Evolutionary conservation across 1,140 invertebrate species (phyloP).

Genomic region (Eupeodes corollae): DNA sequence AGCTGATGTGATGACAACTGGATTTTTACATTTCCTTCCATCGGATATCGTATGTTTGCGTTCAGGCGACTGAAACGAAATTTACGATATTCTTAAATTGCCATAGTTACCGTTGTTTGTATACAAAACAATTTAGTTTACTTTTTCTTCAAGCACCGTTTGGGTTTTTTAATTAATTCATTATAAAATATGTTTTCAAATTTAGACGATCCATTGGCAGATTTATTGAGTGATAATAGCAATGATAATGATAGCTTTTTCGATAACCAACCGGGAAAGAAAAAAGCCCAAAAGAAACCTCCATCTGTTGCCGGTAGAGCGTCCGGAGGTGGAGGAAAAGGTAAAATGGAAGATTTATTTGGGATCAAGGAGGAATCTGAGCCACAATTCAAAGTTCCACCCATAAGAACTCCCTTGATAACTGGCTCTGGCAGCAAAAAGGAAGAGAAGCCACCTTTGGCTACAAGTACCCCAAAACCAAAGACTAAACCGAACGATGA

Average conservation of each 20-base stretch:
- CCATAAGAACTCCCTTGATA: not conserved
- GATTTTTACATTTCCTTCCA: no score
- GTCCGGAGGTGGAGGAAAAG: constrained; percentile 7
- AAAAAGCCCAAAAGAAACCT: constrained; percentile 13
- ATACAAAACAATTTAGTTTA: no score
- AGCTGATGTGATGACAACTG: no score
- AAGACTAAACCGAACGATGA: constrained; percentile 11
- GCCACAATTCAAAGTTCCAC: not conserved
- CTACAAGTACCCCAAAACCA: not conserved
- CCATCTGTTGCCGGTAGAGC: constrained; percentile 9
- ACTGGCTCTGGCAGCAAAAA: constrained; percentile 5
- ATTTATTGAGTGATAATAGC: constrained; percentile 39
- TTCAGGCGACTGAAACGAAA: no score
- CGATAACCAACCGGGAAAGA: constrained; percentile 26
- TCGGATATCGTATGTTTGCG: no score
- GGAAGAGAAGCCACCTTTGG: not conserved
- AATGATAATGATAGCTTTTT: constrained; percentile 44
- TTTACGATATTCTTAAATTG: no score
- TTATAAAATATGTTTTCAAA: constrained; percentile 28
- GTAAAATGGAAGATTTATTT: constrained; percentile 32
- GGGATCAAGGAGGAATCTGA: constrained; percentile 30
- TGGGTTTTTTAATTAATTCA: not conserved
- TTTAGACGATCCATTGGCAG: constrained; percentile 35
- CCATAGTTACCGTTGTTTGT: no score
- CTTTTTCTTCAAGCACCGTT: not conserved